Evolutionary conservation across 2,797 vertebrate species (phyloP).

Genomic region (Pangasius sanitwongsei): DNA sequence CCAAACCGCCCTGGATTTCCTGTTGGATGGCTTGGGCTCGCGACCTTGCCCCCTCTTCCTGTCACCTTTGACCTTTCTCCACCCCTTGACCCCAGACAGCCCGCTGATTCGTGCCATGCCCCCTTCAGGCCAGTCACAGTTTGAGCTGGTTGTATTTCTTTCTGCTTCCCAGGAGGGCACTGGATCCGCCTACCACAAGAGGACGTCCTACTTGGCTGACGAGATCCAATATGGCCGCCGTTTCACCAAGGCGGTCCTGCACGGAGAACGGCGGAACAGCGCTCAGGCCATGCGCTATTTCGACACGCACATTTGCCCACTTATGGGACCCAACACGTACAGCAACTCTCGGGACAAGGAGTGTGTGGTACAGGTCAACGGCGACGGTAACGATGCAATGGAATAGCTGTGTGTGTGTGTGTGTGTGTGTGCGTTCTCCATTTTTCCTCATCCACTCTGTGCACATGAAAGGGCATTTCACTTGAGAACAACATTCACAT

Average conservation of each 20-base stretch:
- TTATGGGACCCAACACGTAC: slow-evolving; percentile 51
- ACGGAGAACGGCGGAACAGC: slow-evolving; percentile 83
- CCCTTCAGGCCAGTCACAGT: slow-evolving; percentile 77
- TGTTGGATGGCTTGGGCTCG: slow-evolving; percentile 79
- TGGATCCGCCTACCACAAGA: slow-evolving; percentile 90
- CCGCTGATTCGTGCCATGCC: slow-evolving; percentile 83
- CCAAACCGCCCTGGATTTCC: slow-evolving; percentile 91
- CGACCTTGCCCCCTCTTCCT: slow-evolving; percentile 90
- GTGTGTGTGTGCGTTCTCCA: background rate
- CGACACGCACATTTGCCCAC: slow-evolving; percentile 73
- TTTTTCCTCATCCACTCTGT: slow-evolving; percentile 14
- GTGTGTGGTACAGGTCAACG: slow-evolving; percentile 88
- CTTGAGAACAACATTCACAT: slow-evolving; percentile 28
- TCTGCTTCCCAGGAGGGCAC: slow-evolving; percentile 92
- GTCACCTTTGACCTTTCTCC: slow-evolving; percentile 92
- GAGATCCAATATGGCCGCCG: slow-evolving; percentile 88
- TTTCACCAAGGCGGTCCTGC: slow-evolving; percentile 81
- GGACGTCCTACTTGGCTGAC: slow-evolving; percentile 91
- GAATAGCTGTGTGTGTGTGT: slow-evolving; percentile 59
- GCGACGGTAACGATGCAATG: slow-evolving; percentile 78
- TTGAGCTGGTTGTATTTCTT: slow-evolving; percentile 92
- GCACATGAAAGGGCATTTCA: slow-evolving; percentile 37
- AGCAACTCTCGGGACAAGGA: slow-evolving; percentile 80
- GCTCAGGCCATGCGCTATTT: slow-evolving; percentile 88
- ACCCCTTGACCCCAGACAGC: slow-evolving; percentile 83